Evolutionary conservation across 2,113 vertebrate genomes (phyloP), one percentile per base, ranked within the genome.

Genomic region (Bombycilla garrulus): DNA sequence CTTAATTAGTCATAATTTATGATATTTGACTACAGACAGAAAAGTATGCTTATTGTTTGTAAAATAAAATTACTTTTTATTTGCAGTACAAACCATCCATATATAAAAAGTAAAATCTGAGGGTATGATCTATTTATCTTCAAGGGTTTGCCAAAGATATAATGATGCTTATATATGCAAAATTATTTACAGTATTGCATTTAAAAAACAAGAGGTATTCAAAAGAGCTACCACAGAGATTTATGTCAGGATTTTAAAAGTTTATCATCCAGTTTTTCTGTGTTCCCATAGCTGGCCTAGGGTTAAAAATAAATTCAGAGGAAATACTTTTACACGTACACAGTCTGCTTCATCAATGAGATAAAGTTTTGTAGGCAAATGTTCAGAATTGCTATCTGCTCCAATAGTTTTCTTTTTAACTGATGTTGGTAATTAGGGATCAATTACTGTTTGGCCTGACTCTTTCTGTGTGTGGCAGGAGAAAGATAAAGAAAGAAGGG

Each of bases 231-330:
- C 97, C 86, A 88, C 58, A 97, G 97, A 36, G 96, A 97, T 7
- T 96, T 96, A 33, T 91, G 96, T 94, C 95, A 86, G 60, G 96
- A 94, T 91, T 98, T 98, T 95, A 97, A 97, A 36, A 98, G 84
- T 33, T 96, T 95, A 25, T 98, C 98, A 95, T 98, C 95, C 44
- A 98, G 71, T 62, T 98, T 97, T 91, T 98, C 97, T 96, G 97
- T 98, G 97, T 98, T 98, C 89, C 96, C 91, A 60, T 97, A 65
- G 97, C 98, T 28, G 97, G 97, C 86, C 25, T 94, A 88, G 94
- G 95, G 12, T 98, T 98, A 95, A 82, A 94, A 65, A 54, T 66
- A 90, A 96, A 90, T 40, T 42, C 28, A 88, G 10, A 67, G 15
- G 24, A 92, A 91, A 58, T 57, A 45, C 44, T 91, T 90, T 77